Conservation (phyloP, 2,113 vertebrate genomes). For the Athene noctua region DNA sequence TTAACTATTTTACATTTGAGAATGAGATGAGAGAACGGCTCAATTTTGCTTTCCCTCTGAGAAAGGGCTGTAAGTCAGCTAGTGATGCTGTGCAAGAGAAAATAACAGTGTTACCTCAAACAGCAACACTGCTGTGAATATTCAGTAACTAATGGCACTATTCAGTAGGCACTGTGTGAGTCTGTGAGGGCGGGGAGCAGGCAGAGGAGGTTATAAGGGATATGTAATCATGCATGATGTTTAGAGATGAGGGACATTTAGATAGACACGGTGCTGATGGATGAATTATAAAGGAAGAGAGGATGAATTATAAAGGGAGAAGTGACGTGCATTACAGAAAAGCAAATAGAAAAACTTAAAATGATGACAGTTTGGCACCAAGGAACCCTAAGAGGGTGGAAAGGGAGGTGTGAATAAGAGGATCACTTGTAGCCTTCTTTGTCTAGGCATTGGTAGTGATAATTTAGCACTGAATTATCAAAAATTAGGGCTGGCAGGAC, state of each 20-base stretch:
- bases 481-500: background rate
- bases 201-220: background rate
- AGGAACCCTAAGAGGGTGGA: background rate
- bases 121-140: conserved; percentile 9
- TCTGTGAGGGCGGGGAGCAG: background rate
- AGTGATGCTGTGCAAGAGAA: background rate
- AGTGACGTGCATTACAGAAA: background rate
- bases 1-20: background rate
- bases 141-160: background rate
- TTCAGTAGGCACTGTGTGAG: background rate
- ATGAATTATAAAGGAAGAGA: background rate
- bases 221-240: background rate
- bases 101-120: conserved; percentile 22
- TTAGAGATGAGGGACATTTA: background rate
- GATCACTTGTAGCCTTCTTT: background rate
- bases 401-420: background rate
- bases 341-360: background rate
- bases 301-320: background rate
- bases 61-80: conserved; percentile 10
- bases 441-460: background rate
- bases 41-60: background rate
- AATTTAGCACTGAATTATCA: background rate
- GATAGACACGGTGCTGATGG: background rate
- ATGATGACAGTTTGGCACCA: background rate
- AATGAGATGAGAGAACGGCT: background rate